Conservation (phyloP, 1,140 invertebrate species). For the Grapholita molesta region DNA sequence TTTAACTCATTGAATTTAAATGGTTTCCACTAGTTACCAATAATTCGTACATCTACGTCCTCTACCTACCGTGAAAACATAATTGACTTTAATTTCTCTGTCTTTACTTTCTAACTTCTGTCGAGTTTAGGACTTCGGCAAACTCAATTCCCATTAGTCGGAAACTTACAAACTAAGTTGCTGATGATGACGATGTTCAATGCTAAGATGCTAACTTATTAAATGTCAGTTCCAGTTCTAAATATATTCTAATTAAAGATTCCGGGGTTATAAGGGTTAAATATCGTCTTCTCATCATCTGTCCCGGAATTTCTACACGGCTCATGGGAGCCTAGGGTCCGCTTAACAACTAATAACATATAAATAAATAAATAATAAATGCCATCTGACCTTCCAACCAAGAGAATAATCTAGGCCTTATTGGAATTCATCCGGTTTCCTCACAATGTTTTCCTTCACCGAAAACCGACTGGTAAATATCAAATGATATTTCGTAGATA, state of each 20-base stretch:
- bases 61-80: neutral
- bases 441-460: too few species aligned
- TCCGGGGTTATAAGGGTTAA: slow-evolving; percentile 20
- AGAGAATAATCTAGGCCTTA: too few species aligned
- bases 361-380: too few species aligned
- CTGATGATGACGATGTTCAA: slow-evolving; percentile 30
- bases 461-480: too few species aligned
- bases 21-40: neutral
- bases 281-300: too few species aligned
- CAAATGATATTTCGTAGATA: too few species aligned
- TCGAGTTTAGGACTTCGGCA: slow-evolving; percentile 5
- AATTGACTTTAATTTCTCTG: neutral
- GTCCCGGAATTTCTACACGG: neutral
- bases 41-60: too few species aligned
- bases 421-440: too few species aligned
- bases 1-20: neutral
- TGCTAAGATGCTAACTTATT: slow-evolving; percentile 31
- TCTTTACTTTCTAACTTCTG: slow-evolving; percentile 8
- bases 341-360: too few species aligned
- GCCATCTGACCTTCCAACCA: too few species aligned
- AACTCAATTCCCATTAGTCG: slow-evolving; percentile 12
- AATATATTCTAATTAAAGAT: slow-evolving; percentile 29
- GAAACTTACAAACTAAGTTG: slow-evolving; percentile 8
- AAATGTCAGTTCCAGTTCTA: slow-evolving; percentile 28
- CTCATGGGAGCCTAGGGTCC: neutral